Percentiles rank a stretch among this genome's conserved stretches.
phyloP scores from a whole-genome alignment of 2,113 vertebrate species.

The Hiodon alosoides region DNA sequence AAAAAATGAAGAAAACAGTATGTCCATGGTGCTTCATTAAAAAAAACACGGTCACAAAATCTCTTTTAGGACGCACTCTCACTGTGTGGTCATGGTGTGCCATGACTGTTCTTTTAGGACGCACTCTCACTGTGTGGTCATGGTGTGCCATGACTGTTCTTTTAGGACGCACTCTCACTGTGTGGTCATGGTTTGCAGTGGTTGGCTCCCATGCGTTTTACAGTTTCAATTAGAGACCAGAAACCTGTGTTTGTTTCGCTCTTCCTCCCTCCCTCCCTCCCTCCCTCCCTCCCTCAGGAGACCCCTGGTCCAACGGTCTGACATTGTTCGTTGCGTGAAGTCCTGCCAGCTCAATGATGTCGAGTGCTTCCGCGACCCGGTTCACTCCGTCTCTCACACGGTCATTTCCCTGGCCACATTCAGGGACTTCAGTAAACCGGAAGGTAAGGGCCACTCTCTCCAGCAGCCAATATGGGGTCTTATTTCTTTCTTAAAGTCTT shows the following conservation, averaged over 20 bases:
- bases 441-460: conserved; percentile 66
- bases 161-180: no score
- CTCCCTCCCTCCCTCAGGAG: conserved; percentile 41
- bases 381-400: conserved; percentile 84
- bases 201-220: no score
- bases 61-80: no score
- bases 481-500: no score
- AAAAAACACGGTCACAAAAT: no score
- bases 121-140: no score
- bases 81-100: no score
- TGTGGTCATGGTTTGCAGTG: no score
- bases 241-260: conserved; percentile 21
- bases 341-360: conserved; percentile 75
- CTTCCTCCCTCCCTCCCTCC: conserved; percentile 22
- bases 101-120: no score
- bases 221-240: conserved; percentile 29
- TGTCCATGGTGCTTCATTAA: no score
- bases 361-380: conserved; percentile 73
- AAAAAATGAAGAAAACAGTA: no score
- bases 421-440: conserved; percentile 80
- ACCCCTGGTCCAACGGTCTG: conserved; percentile 67
- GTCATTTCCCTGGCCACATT: conserved; percentile 90
- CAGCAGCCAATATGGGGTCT: background rate
- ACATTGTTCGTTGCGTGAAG: conserved; percentile 83
- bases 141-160: no score